Conservation (phyloP, 2,888 invertebrate genomes). For the Exephanes ischioxanthus region DNA sequence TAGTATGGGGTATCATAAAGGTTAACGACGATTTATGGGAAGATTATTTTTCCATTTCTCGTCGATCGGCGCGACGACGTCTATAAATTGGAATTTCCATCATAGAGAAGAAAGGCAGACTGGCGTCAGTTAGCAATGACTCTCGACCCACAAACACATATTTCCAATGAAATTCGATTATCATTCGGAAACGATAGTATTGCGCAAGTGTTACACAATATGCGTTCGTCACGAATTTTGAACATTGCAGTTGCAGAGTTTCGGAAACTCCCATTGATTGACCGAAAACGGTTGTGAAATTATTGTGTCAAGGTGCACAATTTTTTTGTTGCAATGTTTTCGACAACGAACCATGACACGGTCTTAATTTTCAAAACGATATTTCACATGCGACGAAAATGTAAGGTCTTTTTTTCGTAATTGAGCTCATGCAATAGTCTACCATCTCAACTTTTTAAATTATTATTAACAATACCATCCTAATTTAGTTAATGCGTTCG, state of each 20-base stretch:
- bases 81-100: conserved; percentile 55
- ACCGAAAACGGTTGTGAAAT: no score
- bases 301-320: no score
- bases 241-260: neutral
- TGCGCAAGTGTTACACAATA: neutral
- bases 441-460: no score
- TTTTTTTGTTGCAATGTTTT: no score
- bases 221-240: neutral
- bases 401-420: no score
- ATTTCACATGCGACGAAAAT: no score
- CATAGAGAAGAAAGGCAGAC: conserved; percentile 16
- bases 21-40: conserved; percentile 54
- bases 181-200: neutral
- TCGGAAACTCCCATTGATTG: no score
- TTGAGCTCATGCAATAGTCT: no score
- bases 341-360: no score
- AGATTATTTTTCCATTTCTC: conserved; percentile 38
- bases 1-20: conserved; percentile 37
- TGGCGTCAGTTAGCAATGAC: conserved; percentile 11
- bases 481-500: no score
- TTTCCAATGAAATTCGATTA: conserved; percentile 9
- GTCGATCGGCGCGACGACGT: conserved; percentile 37
- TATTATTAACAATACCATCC: no score
- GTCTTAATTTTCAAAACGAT: no score
- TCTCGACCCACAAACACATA: conserved; percentile 18